Evolutionary conservation across 2,888 invertebrate species (phyloP), one percentile per base, ranked within the genome.

Genomic region (Caenorhabditis panamensis): DNA sequence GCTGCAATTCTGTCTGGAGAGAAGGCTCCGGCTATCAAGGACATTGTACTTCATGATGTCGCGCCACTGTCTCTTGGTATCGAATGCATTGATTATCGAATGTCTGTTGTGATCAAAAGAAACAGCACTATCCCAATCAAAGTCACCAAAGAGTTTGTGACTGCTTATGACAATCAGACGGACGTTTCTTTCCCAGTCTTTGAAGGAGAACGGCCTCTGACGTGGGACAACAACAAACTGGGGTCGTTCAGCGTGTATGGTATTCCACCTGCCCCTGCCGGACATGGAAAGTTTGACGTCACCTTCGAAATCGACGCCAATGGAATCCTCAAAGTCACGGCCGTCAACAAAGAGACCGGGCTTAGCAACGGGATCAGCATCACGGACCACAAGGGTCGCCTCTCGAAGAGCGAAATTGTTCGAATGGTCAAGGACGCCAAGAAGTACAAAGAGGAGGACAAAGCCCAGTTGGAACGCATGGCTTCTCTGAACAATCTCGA

Each of bases 71-170:
- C 99, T 84, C 94, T 99, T 94, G 99, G 99, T 92, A 99, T 99
- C 91, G 99, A 99, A 5, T 36, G 36, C 36, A 36, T 8, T 36
- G 93, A 99, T 99, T 51, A 97, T 98, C 61, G 98, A 98, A 84
- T 98, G 99, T 11, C 11, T 87, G 98, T 99, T 36, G 99, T 99
- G 98, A 98, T 98, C 88, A 98, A 97, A 92, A 94, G 98, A 89
- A 99, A 99, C 93, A 98, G 98, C 28, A 97, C 97, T 84, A 98
- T 99, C 91, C 99, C 99, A 36, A 98, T 97, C 67, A 98, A 98
- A 93, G 98, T 99, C 92, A 96, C 96, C 0, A 98, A 99, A 92
- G 96, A 98, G 91, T 99, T 99, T 94, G 97, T 97, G 0, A 99
- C 99, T 0, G 97, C 98, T 71, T 95, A 96, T 31, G 99, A 99